These are phyloP conservation scores for Malurus leucopterus DNA, from an alignment of 2,797 vertebrate species.

Conservation along the genomic window DNA sequence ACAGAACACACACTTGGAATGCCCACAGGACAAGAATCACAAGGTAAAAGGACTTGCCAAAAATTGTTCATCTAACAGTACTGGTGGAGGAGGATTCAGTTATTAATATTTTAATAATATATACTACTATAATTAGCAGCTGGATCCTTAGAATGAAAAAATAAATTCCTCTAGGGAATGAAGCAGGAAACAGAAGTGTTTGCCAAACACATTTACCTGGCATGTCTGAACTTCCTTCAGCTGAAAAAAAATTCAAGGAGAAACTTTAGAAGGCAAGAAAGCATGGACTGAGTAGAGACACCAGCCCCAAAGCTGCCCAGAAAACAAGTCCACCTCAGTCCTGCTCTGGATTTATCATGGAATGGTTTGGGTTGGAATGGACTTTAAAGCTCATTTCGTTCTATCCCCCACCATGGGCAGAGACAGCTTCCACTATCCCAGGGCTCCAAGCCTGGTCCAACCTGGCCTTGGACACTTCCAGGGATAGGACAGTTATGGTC, in stretches of 20 bases:
- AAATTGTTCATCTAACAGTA: not conserved
- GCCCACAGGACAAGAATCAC: not conserved
- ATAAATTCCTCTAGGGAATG: not conserved
- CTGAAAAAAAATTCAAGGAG: not conserved
- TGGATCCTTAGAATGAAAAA: not conserved
- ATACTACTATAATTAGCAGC: slow-evolving; percentile 17
- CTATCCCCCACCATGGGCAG: not conserved
- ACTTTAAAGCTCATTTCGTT: not conserved
- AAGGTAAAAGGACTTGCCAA: not conserved
- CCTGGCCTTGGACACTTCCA: not conserved
- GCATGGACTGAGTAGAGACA: not conserved
- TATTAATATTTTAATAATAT: slow-evolving; percentile 37
- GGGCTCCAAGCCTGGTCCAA: not conserved
- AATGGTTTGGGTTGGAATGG: not conserved
- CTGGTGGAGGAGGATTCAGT: not conserved
- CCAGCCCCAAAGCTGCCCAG: not conserved
- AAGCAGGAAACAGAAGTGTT: not conserved
- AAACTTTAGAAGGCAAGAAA: not conserved
- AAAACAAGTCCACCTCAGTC: not conserved
- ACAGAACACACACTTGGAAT: not conserved
- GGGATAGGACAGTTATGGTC: not conserved
- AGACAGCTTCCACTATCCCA: not conserved
- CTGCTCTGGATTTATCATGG: not conserved
- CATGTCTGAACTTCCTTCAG: not conserved
- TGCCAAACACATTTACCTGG: not conserved